These are phyloP conservation scores for Aphelocoma californica DNA, from an alignment of 2,797 vertebrate species.

Conservation along the genomic window DNA sequence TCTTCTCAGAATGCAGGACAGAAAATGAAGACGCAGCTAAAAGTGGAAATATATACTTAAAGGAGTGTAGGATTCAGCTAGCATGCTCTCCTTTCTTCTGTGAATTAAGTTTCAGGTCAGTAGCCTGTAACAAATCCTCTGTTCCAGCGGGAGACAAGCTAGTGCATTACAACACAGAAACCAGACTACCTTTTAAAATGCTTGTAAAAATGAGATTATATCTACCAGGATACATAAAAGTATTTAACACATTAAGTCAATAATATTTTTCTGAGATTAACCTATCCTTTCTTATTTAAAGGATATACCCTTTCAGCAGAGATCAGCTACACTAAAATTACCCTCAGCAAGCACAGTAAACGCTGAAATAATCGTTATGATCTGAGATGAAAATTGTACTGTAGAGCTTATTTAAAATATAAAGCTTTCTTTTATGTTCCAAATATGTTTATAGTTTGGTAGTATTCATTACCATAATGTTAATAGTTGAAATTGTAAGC, in stretches of 20 bases:
- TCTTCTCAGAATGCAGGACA: not conserved
- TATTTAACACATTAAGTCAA: not conserved
- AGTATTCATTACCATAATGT: not conserved
- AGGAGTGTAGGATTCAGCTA: not conserved
- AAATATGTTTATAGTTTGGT: not conserved
- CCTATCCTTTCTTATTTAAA: not conserved
- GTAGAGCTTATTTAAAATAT: not conserved
- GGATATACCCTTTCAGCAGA: not conserved
- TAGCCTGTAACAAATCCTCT: constrained; percentile 23
- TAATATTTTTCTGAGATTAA: not conserved
- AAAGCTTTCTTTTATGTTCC: not conserved
- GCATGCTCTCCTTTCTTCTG: not conserved
- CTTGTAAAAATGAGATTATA: not conserved
- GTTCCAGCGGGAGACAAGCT: not conserved
- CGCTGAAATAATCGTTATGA: not conserved
- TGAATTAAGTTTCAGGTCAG: constrained; percentile 32
- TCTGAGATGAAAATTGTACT: not conserved
- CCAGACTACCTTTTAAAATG: not conserved
- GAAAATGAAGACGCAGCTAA: not conserved
- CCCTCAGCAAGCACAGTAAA: not conserved
- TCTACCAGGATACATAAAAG: not conserved
- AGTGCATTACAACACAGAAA: not conserved
- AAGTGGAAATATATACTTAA: not conserved
- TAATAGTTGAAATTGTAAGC: not conserved
- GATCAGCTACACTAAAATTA: not conserved